A percentile compares a stretch with the other conserved stretches of the same genome.
phyloP scores from a whole-genome alignment of 2,888 invertebrate species.

The Meteorus cinctellus region DNA sequence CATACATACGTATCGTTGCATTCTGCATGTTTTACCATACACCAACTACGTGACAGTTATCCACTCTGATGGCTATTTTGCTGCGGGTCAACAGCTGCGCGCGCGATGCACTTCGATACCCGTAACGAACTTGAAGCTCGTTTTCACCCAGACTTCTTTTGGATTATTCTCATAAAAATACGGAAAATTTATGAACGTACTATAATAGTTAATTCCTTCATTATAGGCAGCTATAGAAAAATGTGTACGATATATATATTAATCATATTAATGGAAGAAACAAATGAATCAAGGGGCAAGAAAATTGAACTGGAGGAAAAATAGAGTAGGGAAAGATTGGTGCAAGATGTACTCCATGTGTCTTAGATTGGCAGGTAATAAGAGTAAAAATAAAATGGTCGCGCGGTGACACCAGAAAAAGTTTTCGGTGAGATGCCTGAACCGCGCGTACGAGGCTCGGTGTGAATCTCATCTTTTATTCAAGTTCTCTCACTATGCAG shows the following conservation, averaged over 20 bases:
- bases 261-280: no score
- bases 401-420: constrained; percentile 25
- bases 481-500: constrained; percentile 47
- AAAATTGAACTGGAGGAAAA: no score
- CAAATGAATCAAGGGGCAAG: no score
- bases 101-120: constrained; percentile 32
- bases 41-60: constrained; percentile 33
- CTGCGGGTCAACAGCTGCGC: constrained; percentile 50
- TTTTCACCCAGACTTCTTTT: not conserved
- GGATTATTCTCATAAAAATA: not conserved
- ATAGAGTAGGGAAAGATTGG: not conserved
- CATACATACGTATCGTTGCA: not conserved
- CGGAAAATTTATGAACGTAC: no score
- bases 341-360: not conserved
- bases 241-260: no score
- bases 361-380: not conserved
- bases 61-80: constrained; percentile 38
- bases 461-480: constrained; percentile 72
- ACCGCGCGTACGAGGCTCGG: constrained; percentile 64
- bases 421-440: constrained; percentile 33
- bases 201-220: no score
- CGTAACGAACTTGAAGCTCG: constrained; percentile 2
- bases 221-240: no score
- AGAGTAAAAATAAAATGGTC: constrained; percentile 2
- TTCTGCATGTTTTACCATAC: not conserved